Base-by-base conservation (phyloP, 1,140 invertebrate genomes). In the Bombus pascuorum region DNA sequence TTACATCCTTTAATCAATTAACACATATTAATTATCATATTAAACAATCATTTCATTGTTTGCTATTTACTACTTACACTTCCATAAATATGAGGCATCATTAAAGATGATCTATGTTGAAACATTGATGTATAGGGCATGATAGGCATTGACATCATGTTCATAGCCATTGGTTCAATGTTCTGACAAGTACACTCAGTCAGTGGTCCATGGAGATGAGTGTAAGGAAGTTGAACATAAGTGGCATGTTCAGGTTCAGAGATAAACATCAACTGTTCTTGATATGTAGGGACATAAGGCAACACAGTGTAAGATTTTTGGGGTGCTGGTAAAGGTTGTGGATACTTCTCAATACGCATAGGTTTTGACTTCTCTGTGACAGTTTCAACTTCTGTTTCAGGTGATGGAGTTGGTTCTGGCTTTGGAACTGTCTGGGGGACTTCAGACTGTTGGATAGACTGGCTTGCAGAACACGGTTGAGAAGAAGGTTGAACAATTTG, bases 401-500 rank as follows among this genome's bases (percentile, higher is more conserved):
- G 10, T 10, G 22, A 8, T 37, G 62, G 18, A 25, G 39, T 44
- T 53, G 73, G 47, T 25, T 39, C 68, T 9, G 73, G 65, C 5
- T 65, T 42, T n/a, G 81, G 44, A 15, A 39, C 18, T 47, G 66
- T 39, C 2, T 70, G 57, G 2, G 18, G 10, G 10, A 6, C 42
- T 13, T 68, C n/a, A 3, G 44, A 0, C 6, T 59, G 42, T 1
- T 65, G 47, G 12, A 10, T 2, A 2, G 65, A 8, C 18, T 77
- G 82, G 13, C 57, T 53, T 13, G 76, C 10, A 28, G 25, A 2
- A 66, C n/a, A 77, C 2, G 74, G 74, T 37, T 77, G 66, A 3
- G n/a, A 9, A 28, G 82, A 37, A 47, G 73, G 44, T 18, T 77
- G 74, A 13, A 79, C 53, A 3, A 84, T n/a, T 42, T 84, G 83